Percentiles rank a stretch among this genome's conserved stretches.
phyloP scores from a whole-genome alignment of 2,113 vertebrate genomes.

The Hemiprocne comata region DNA sequence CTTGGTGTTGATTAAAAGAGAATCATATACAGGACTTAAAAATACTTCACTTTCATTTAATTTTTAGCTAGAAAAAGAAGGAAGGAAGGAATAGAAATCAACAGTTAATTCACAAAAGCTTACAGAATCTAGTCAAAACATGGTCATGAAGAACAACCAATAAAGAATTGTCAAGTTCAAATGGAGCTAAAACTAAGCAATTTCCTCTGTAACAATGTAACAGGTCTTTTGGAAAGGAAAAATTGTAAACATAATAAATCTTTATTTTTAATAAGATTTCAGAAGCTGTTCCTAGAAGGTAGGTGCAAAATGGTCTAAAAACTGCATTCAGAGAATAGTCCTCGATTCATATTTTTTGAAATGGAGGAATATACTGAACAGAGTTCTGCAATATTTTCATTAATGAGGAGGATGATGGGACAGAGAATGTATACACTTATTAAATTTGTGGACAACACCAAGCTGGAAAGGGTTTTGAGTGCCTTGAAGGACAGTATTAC shows the following conservation, averaged over 20 bases:
- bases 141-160: not conserved
- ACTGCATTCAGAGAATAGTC: not conserved
- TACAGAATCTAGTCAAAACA: not conserved
- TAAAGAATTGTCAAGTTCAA: not conserved
- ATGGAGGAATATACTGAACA: not conserved
- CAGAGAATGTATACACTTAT: not conserved
- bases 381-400: not conserved
- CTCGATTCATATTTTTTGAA: not conserved
- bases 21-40: not conserved
- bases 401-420: not conserved
- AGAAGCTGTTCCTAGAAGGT: not conserved
- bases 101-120: not conserved
- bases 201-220: not conserved
- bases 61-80: not conserved
- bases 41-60: not conserved
- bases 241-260: not conserved
- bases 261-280: not conserved
- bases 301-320: not conserved
- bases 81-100: not conserved
- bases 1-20: not conserved
- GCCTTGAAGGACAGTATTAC: not conserved
- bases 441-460: not conserved
- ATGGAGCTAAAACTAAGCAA: not conserved
- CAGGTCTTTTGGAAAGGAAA: not conserved
- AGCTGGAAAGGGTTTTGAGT: not conserved